Evolutionary conservation across 2,888 invertebrate species (phyloP).

Genomic region (Smittia sp.): DNA sequence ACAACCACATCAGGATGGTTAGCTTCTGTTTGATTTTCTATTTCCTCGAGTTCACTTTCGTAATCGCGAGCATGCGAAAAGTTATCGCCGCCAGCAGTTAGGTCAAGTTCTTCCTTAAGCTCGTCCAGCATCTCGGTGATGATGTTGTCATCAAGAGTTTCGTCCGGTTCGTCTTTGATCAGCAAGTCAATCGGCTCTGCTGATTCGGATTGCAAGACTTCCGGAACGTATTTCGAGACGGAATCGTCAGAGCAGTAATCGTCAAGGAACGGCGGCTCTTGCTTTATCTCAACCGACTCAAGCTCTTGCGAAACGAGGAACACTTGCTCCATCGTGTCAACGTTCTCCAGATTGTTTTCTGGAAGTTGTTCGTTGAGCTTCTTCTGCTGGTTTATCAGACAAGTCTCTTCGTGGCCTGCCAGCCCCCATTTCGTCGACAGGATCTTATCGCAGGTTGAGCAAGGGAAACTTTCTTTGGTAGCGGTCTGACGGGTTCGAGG

Average conservation of each 20-base stretch:
- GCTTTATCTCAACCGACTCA: neutral
- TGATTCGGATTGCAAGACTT: neutral
- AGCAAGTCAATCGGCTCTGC: neutral
- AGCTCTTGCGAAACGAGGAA: neutral
- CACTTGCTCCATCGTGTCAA: neutral
- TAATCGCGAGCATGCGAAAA: neutral
- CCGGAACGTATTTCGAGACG: neutral
- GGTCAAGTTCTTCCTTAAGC: neutral
- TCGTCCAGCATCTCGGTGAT: neutral
- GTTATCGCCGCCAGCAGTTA: too few species aligned
- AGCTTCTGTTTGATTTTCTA: neutral
- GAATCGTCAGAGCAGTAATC: neutral
- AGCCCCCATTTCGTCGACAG: neutral
- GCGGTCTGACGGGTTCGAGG: too few species aligned
- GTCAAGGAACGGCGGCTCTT: neutral
- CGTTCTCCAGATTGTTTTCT: neutral
- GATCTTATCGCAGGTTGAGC: neutral
- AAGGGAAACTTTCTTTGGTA: neutral
- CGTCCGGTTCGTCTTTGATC: neutral
- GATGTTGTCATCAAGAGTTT: neutral
- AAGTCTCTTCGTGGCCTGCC: neutral
- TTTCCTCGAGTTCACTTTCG: neutral
- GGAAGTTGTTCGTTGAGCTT: neutral
- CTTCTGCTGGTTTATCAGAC: neutral
- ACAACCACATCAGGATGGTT: constrained; percentile 44